A percentile compares a stretch with the other conserved stretches of the same genome.
Evolutionary conservation across 2,797 vertebrate genomes (phyloP).

Genomic region (Danionella dracula): DNA sequence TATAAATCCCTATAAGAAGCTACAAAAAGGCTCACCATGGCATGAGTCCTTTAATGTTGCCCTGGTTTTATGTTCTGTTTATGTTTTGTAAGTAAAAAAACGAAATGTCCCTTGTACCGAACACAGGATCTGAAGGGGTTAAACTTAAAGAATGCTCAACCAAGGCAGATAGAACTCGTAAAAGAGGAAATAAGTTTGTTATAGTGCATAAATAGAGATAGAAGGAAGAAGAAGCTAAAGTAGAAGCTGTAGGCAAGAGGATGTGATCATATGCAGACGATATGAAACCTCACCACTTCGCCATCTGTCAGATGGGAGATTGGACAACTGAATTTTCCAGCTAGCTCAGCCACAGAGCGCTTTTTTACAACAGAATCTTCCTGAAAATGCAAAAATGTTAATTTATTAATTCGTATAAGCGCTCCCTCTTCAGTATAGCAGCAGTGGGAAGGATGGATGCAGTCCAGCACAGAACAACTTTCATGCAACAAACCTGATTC

Average conservation of each 20-base stretch:
- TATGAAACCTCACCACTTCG: constrained; percentile 50
- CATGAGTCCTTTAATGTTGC: too few species aligned
- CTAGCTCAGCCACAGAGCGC: constrained; percentile 64
- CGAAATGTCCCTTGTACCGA: background rate
- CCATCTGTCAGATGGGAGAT: background rate
- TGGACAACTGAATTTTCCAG: constrained; percentile 56
- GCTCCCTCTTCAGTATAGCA: too few species aligned
- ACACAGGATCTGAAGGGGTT: background rate
- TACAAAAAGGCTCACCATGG: too few species aligned
- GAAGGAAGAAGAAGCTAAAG: background rate
- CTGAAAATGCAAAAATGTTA: constrained; percentile 44
- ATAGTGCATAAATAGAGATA: background rate
- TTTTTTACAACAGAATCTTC: constrained; percentile 46
- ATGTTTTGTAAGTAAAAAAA: too few species aligned
- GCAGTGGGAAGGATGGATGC: too few species aligned
- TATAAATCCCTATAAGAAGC: too few species aligned
- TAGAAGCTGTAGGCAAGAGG: background rate
- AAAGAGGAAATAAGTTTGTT: background rate
- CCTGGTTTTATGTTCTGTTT: too few species aligned
- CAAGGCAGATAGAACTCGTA: background rate
- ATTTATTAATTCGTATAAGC: background rate
- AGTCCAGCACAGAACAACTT: too few species aligned
- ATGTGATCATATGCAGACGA: background rate
- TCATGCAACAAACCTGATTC: too few species aligned
- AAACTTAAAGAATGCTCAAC: too few species aligned